A percentile compares a stretch with the other conserved stretches of the same genome.
Conservation (phyloP, 1,140 invertebrate species). For the Drosophila tropicalis region DNA sequence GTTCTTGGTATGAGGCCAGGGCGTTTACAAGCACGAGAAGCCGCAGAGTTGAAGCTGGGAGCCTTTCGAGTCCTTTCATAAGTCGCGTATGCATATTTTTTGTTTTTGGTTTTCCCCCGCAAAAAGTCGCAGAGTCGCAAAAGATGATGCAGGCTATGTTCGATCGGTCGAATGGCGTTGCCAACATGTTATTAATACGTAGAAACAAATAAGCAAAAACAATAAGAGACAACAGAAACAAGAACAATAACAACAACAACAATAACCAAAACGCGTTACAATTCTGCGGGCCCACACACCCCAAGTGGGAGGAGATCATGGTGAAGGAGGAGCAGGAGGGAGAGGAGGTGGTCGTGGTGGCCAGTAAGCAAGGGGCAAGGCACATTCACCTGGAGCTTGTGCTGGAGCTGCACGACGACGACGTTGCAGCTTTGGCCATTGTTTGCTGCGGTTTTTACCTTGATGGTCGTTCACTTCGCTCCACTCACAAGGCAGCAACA, state of each 20-base stretch:
- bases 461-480: slow-evolving; percentile 76
- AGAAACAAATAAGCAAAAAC: slow-evolving; percentile 81
- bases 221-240: slow-evolving; percentile 58
- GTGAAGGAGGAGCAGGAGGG: slow-evolving; percentile 14
- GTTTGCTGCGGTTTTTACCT: slow-evolving; percentile 74
- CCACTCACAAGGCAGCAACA: slow-evolving; percentile 61
- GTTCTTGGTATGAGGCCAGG: slow-evolving; percentile 44
- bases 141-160: slow-evolving; percentile 50
- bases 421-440: slow-evolving; percentile 71
- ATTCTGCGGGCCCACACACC: slow-evolving; percentile 77
- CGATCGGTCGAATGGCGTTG: slow-evolving; percentile 47
- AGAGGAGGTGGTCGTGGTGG: background rate
- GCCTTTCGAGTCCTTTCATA: slow-evolving; percentile 67
- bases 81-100: slow-evolving; percentile 37
- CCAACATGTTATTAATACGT: slow-evolving; percentile 81
- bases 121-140: background rate
- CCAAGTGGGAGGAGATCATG: slow-evolving; percentile 43
- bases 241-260: slow-evolving; percentile 7
- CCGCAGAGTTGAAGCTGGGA: slow-evolving; percentile 27
- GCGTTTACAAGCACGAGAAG: slow-evolving; percentile 62
- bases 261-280: slow-evolving; percentile 67
- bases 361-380: slow-evolving; percentile 35
- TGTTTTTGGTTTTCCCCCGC: background rate
- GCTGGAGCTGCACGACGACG: slow-evolving; percentile 32
- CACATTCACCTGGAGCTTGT: slow-evolving; percentile 75